Percentiles rank a stretch among this genome's conserved stretches.
phyloP scores from a whole-genome alignment of 2,888 invertebrate species.

The Phytoseiulus persimilis region DNA sequence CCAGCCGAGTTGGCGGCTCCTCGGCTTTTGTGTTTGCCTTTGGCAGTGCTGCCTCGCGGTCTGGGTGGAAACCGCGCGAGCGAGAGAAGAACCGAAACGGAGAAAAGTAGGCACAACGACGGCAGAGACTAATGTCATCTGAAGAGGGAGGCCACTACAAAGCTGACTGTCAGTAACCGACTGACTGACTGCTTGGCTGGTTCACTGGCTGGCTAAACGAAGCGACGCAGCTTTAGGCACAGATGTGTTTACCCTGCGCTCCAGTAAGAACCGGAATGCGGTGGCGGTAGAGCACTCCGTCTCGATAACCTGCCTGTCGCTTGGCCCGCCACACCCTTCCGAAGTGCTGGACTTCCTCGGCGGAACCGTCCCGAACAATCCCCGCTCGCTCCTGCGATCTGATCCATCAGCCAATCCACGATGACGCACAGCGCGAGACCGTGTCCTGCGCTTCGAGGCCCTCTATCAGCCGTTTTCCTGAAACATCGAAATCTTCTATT shows the following conservation, averaged over 20 bases:
- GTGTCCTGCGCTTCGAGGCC: no score
- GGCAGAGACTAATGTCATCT: neutral
- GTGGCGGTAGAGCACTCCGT: neutral
- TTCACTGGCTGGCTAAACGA: neutral
- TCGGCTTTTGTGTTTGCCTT: neutral
- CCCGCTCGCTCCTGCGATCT: no score
- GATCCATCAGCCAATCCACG: no score
- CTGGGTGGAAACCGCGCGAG: conserved; percentile 5
- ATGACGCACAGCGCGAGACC: no score
- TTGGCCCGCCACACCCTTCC: neutral
- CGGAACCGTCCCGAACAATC: neutral
- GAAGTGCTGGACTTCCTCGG: neutral
- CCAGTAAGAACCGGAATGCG: neutral
- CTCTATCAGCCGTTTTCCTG: no score
- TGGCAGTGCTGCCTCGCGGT: neutral
- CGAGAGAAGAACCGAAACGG: no score
- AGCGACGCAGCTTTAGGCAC: neutral
- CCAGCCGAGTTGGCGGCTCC: neutral
- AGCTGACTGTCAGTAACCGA: neutral
- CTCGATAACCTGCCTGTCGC: neutral
- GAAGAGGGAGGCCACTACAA: neutral
- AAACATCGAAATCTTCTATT: no score
- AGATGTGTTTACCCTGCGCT: conserved; percentile 5
- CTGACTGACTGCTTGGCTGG: neutral
- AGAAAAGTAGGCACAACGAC: neutral